Evolutionary conservation across 2,888 invertebrate genomes (phyloP).

Genomic region (Athalia rosae): DNA sequence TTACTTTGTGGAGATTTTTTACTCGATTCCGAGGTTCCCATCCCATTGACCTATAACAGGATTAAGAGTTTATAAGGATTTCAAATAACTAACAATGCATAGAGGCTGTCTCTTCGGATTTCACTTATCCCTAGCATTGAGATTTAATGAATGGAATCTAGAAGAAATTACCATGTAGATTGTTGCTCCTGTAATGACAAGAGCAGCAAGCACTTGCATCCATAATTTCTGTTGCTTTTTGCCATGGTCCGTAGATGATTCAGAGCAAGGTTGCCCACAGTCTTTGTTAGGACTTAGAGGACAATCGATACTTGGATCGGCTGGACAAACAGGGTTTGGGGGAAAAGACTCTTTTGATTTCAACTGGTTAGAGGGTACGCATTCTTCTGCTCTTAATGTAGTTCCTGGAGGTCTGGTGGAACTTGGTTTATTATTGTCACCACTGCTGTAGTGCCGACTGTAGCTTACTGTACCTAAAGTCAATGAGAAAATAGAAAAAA

Average conservation of each 20-base stretch:
- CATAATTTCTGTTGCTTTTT: constrained; percentile 59
- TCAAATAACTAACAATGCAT: too few species aligned
- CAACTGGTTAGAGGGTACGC: constrained; percentile 53
- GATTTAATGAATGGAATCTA: too few species aligned
- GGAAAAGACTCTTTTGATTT: constrained; percentile 3
- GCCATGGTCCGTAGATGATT: constrained; percentile 24
- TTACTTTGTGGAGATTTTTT: constrained; percentile 29
- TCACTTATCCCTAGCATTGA: too few species aligned
- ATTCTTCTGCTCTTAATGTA: constrained; percentile 66
- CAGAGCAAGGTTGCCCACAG: constrained; percentile 7
- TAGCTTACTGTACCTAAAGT: constrained; percentile 57
- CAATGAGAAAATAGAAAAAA: not conserved
- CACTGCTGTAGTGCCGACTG: constrained; percentile 53
- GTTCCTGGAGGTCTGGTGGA: constrained; percentile 56
- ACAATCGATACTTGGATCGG: constrained; percentile 34
- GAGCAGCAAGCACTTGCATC: constrained; percentile 66
- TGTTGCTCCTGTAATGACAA: constrained; percentile 66
- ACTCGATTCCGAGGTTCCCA: constrained; percentile 5
- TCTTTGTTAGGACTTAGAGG: constrained; percentile 25
- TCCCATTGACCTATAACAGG: constrained; percentile 12
- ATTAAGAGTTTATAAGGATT: not conserved
- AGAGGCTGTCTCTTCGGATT: too few species aligned
- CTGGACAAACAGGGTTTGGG: constrained; percentile 5
- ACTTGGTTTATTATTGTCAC: constrained; percentile 55
- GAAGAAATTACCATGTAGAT: constrained; percentile 58